phyloP scores from a whole-genome alignment of 2,113 vertebrate genomes.

The Panthera uncia region DNA sequence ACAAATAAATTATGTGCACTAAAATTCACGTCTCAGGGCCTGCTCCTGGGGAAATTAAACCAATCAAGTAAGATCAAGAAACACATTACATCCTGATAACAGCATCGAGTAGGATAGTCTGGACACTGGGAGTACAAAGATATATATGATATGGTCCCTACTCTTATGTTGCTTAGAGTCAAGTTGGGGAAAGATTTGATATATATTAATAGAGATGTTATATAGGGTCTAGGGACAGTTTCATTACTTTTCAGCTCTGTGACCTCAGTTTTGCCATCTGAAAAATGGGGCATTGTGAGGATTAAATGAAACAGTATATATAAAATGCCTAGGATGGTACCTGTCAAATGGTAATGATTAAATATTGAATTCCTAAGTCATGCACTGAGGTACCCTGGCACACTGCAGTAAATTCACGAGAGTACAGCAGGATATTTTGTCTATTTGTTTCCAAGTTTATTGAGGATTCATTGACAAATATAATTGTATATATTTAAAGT shows the following conservation, averaged over 20 bases:
- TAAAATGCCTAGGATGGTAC: not conserved
- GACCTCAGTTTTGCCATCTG: not conserved
- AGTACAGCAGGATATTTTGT: not conserved
- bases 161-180: not conserved
- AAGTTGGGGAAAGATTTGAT: not conserved
- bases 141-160: not conserved
- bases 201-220: not conserved
- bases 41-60: conserved; percentile 12
- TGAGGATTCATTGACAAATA: not conserved
- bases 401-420: not conserved
- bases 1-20: not conserved
- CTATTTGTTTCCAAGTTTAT: not conserved
- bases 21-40: not conserved
- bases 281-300: conserved; percentile 8
- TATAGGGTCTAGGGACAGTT: not conserved
- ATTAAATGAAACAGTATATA: not conserved
- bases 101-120: not conserved
- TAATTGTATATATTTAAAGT: not conserved
- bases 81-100: not conserved
- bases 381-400: not conserved
- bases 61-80: not conserved
- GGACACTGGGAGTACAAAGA: not conserved
- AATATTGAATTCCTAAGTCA: not conserved
- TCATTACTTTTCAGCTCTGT: not conserved
- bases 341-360: not conserved